Evolutionary conservation across 2,113 vertebrate genomes (phyloP), one percentile per base, ranked within the genome.

Genomic region (Centropristis striata): DNA sequence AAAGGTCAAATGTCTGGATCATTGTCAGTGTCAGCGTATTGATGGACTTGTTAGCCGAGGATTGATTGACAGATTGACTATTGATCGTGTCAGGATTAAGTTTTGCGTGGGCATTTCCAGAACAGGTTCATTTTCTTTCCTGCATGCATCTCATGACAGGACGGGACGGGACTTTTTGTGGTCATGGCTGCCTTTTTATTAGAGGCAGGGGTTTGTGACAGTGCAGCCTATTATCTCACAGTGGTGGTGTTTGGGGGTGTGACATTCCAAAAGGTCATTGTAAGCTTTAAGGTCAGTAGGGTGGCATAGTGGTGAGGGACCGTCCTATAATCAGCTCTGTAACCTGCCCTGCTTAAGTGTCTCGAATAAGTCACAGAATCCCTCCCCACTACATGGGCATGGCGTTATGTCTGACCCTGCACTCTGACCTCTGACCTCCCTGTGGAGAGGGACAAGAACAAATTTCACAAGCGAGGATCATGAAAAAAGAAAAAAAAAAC

Each of bases 1-100:
- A 92, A 93, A 94, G 91, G 94, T 94, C 93, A 94, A 90, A 78
- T 73, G 86, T 89, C 86, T 90, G 88, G 68, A 91, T 90, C 80
- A 58, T 81, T 89, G 78, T 88, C 78, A 63, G 80, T 72, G 76
- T 83, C 77, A 86, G 89, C 77, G 85, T 92, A 93, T 94, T 92
- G 94, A 95, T 90, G 81, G 78, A 87, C 75, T 88, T 87, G 88
- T 89, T 91, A 66, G 55, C 58, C 42, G 41, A 28, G 76, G 66
- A 94, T 91, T 90, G 92, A 94, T 92, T 90, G 79, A 84, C 85
- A 42, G 75, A 81, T 86, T 86, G 75, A 81, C 46, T 69, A 64
- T 72, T 81, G 80, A 90, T 90, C 74, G 60, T 57, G 41, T 75
- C 49, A 47, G 76, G 55, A 44, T 67, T 21, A 46, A 0, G 11